Conservation (phyloP, 2,888 invertebrate species). For the Drosophila quinaria region DNA sequence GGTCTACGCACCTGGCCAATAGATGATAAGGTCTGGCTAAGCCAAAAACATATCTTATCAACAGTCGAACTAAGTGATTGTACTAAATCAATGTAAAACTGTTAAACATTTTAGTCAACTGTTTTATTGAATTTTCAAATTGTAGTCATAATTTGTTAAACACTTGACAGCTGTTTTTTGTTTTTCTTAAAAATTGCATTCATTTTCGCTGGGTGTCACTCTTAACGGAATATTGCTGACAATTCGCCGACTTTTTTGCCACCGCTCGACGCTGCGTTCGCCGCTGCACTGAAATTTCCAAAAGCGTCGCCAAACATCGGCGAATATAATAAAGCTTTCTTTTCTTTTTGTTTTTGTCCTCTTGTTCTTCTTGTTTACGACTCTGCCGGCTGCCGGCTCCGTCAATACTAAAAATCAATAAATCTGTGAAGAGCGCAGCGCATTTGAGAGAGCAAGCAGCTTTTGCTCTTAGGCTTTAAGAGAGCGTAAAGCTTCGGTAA, state of each 20-base stretch:
- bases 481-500: conserved; percentile 27
- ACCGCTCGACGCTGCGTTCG: conserved; percentile 49
- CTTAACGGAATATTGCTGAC: conserved; percentile 3
- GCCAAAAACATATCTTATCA: conserved; percentile 8
- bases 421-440: conserved; percentile 24
- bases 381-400: conserved; percentile 21
- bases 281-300: conserved; percentile 53
- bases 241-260: conserved; percentile 34
- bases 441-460: background rate
- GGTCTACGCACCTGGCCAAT: background rate
- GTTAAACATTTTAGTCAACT: background rate
- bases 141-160: conserved; percentile 1
- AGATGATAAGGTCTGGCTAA: conserved; percentile 27
- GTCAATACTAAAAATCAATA: conserved; percentile 67
- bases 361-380: conserved; percentile 15
- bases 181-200: conserved; percentile 6
- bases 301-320: conserved; percentile 29
- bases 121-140: background rate
- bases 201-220: conserved; percentile 12
- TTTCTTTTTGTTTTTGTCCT: conserved; percentile 38
- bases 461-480: conserved; percentile 19
- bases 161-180: conserved; percentile 36
- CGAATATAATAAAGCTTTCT: conserved; percentile 46
- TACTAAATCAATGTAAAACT: conserved; percentile 10
- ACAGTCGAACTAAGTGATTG: background rate